Evolutionary conservation across 2,113 vertebrate genomes (phyloP), one percentile per base, ranked within the genome.

Genomic region (Tyto alba): DNA sequence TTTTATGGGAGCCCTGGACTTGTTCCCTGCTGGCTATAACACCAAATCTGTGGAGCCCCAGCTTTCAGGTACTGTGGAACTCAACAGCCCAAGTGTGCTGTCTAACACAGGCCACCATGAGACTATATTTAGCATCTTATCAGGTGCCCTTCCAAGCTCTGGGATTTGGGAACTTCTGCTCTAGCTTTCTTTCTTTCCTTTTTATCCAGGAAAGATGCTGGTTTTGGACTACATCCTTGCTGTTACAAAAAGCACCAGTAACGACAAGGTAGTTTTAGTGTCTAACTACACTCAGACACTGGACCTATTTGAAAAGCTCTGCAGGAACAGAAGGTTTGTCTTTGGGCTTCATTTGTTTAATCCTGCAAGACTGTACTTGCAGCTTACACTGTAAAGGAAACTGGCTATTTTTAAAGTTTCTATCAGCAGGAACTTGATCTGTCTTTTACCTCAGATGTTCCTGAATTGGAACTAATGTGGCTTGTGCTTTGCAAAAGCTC

Each of bases 281-380:
- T 99, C 99, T 43, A 99, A 99, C 98, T 99, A 99, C 95, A 99
- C 99, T 41, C 99, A 99, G 95, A 99, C 99, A 3, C 95, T 99
- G 97, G 99, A 99, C 95, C 98, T 99, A 12, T 99, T 99, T 97
- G 99, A 99, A 97, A 99, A 99, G 96, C 98, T 99, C 50, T 99
- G 99, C 97, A 98, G 99, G 94, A 96, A 77, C 50, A 98, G 99
- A 94, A 99, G 99, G 99, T 99, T 88, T 92, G 73, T 94, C 41
- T 63, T 72, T 50, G 29, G 27, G 14, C 53, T 82, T 82, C 3
- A 2, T 66, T 80, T 72, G 8, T 81, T 76, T 93, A 85, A 71
- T 85, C 59, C 50, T 89, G 21, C 26, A 63, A 84, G 55, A 80
- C 27, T 75, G 14, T 78, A 63, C 69, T 68, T 85, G 82, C 64